Evolutionary conservation across 2,888 invertebrate genomes (phyloP).

Genomic region (Tromatobia lineatoria): DNA sequence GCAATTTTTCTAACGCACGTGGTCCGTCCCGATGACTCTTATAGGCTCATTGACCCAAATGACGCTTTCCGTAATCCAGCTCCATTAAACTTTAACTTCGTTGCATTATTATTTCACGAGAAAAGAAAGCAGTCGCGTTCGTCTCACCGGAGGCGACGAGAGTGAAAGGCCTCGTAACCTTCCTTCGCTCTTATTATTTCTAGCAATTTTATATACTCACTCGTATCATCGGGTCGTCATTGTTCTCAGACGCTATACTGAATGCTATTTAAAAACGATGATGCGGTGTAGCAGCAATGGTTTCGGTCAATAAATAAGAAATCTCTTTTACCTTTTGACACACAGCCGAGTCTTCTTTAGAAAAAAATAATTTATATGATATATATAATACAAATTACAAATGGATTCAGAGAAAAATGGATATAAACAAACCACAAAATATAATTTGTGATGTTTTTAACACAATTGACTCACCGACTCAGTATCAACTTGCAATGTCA

Average conservation of each 20-base stretch:
- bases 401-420: too few relatives aligned
- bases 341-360: too few relatives aligned
- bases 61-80: not conserved
- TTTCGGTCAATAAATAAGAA: too few relatives aligned
- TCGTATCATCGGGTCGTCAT: constrained; percentile 5
- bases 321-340: too few relatives aligned
- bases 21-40: constrained; percentile 19
- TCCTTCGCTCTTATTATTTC: constrained; percentile 21
- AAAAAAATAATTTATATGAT: too few relatives aligned
- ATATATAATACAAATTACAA: too few relatives aligned
- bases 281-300: too few relatives aligned
- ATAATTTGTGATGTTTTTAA: too few relatives aligned
- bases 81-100: constrained; percentile 21
- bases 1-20: constrained; percentile 23
- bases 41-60: not conserved
- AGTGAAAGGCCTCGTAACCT: constrained; percentile 30
- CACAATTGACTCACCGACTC: too few relatives aligned
- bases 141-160: constrained; percentile 16
- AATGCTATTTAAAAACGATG: not conserved
- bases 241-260: not conserved
- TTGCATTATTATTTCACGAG: constrained; percentile 37
- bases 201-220: constrained; percentile 16
- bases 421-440: too few relatives aligned
- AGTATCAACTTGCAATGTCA: too few relatives aligned
- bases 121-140: constrained; percentile 36